Evolutionary conservation across 2,113 vertebrate genomes (phyloP), one percentile per base, ranked within the genome.

Genomic region (Mellivora capensis): DNA sequence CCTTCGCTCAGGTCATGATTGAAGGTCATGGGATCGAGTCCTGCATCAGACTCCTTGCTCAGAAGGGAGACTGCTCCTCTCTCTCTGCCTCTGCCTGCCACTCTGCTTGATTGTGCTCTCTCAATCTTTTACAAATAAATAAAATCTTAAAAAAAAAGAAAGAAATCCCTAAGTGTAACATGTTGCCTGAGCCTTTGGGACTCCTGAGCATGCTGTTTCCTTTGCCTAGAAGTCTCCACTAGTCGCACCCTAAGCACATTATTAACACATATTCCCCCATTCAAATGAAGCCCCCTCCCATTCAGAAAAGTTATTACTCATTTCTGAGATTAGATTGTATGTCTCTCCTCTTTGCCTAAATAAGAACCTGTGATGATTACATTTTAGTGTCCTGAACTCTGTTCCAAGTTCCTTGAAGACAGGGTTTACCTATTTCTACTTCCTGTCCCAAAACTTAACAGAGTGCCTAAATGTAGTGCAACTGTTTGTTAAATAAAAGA

Each of bases 401-500:
- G 42, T 6, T 77, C 3, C 57, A 69, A 71, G 13, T 62, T 52
- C 29, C 52, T 85, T 49, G 11, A 93, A 57, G 37, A 49, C 34
- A 95, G 3, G 17, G 8, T 76, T 96, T 90, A 71, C 27, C 1
- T 47, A 10, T 87, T 93, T 71, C n/a, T 83, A 42, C 2, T 29
- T 7, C 39, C 7, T 90, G 21, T 42, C 29, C 39, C 52, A 87
- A 90, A 90, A 64, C 8, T 71, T 62, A 79, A 69, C 27, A 83
- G 76, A 72, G 27, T 67, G 13, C 11, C 23, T 74, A 89, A 39
- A 5, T 81, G 17, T 39, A 52, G 7, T 83, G 18, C 11, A 64
- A 67, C 37, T 84, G 14, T 71, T 94, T 87, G 17, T 83, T 91
- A 27, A 95, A 37, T 64, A 93, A 61, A 72, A 74, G 69, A 69